Evolutionary conservation across 2,113 vertebrate genomes (phyloP), one percentile per base, ranked within the genome.

Genomic region (Hippocampus guttulatus): DNA sequence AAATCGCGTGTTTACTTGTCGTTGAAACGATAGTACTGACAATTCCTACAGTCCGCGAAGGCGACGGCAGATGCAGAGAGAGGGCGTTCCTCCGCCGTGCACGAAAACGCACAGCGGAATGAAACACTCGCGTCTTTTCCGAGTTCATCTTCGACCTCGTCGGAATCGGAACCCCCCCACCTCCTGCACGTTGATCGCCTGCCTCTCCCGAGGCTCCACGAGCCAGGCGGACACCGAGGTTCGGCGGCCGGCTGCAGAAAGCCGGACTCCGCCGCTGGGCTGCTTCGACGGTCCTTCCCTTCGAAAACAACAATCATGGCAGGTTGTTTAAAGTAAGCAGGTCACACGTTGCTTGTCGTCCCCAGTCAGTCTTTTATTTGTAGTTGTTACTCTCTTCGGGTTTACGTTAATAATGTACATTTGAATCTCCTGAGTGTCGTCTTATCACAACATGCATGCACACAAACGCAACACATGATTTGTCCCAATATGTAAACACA

Each of bases 311-410:
- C 55, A 25, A 57, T 12, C 12, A 25, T 57, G 55, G 12, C 52
- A 54, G 52, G n/a, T 57, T 57, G 55, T 57, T 11, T 57, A 57
- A 57, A 57, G 55, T 57, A 57, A 57, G 55, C 55, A 5, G 54
- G 7, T 55, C 54, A 23, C 54, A 23, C 54, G 0, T 55, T 55
- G 21, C 54, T 11, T 23, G 3, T 55, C n/a, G 23, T 23, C 1
- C 9, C 10, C 20, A 23, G 9, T 55, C n/a, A 12, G n/a, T 0
- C 10, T 57, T 23, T 27, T 25, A 23, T 14, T 5, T 25, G 23
- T 14, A 25, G 3, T 14, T 23, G 25, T 57, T 12, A 5, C 23
- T 27, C 3, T 57, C 11, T 12, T 10, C 55, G 4, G 23, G 0
- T 57, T 57, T 1, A 57, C 10, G 21, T 9, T 54, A 0, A 3